Conservation (phyloP, 2,797 vertebrate genomes). For the Echiichthys vipera region DNA sequence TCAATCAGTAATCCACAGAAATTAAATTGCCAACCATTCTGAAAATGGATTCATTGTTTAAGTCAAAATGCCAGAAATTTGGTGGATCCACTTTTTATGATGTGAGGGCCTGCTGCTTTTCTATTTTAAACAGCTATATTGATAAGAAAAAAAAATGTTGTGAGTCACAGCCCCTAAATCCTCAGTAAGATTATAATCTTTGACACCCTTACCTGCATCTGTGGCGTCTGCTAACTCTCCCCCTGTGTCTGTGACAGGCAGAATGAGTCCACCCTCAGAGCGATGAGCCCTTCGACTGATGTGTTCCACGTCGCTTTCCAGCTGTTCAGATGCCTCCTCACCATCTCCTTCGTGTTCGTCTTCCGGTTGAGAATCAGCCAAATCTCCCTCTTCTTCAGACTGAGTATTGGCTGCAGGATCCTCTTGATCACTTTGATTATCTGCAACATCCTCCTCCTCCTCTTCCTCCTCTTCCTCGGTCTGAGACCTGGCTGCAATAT, state of each 20-base stretch:
- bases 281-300: conserved; percentile 58
- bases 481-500: neutral
- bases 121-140: neutral
- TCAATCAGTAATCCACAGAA: neutral
- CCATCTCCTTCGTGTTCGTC: conserved; percentile 26
- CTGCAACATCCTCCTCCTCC: neutral
- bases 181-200: neutral
- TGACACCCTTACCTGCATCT: conserved; percentile 59
- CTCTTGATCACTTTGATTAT: conserved; percentile 17
- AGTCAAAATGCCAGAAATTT: neutral
- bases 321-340: conserved; percentile 20
- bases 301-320: conserved; percentile 32
- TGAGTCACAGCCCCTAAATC: neutral
- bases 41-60: neutral
- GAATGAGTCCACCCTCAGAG: conserved; percentile 57
- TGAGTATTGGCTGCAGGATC: neutral
- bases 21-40: neutral
- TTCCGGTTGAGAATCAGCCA: conserved; percentile 41
- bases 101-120: neutral
- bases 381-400: conserved; percentile 25
- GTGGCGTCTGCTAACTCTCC: conserved; percentile 34
- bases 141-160: neutral
- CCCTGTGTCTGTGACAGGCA: conserved; percentile 14
- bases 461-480: conserved; percentile 27
- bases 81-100: neutral